Evolutionary conservation across 2,888 invertebrate species (phyloP), one percentile per base, ranked within the genome.

Genomic region (Drosophila austrosaltans): DNA sequence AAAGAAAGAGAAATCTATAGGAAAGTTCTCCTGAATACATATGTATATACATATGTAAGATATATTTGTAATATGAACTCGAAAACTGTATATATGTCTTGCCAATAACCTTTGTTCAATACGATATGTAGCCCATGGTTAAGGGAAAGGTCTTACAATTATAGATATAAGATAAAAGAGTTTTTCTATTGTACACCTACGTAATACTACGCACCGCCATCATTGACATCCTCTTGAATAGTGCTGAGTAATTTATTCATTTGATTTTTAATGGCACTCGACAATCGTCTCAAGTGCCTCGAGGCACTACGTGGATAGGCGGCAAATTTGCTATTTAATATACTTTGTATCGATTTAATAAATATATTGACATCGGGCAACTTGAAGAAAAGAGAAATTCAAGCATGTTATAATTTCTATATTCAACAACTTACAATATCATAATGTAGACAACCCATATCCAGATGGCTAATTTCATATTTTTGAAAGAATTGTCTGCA

Each of bases 371-470:
- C 20, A 16, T 54, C 42, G 2, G 72, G 67, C 4, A 74, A 10
- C 74, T 36, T 6, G 1, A 8, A 39, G n/a, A 22, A 10, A 39
- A 12, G 1, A 2, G 20, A 48, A 42, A 4, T 22, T 7, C 1
- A 25, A 12, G 4, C 3, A 8, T 48, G 10, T 22, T 3, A 8
- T 20, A 7, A 58, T 53, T 12, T 60, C 89, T 44, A 42, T 16
- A 3, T 28, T 1, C 8, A 16, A 16, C 16, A 8, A 56, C 92
- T 92, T 92, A 97, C 97, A 94, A 94, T 95, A 91, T 96, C 95
- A 89, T 97, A 97, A 89, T 97, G 96, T 85, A 97, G 94, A 80
- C 94, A 95, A 72, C 95, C 94, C 7, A 96, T 95, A 86, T 95
- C 94, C 81, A 97, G 94, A 87, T 95, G 94, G 54, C 94, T 94